These are phyloP conservation scores for Diachasmimorpha longicaudata DNA, from an alignment of 1,140 invertebrate species.

Conservation along the genomic window DNA sequence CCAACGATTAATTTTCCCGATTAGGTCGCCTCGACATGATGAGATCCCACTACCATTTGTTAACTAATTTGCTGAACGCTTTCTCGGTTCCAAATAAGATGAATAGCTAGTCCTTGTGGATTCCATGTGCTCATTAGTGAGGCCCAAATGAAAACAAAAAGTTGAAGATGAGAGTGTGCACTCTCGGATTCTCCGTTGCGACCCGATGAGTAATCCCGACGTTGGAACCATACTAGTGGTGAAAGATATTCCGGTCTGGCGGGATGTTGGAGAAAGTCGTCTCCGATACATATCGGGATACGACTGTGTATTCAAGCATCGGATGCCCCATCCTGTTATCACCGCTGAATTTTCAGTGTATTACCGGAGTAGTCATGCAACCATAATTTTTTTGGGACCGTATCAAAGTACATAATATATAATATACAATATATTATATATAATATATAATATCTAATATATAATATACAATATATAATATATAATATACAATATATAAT, in stretches of 20 bases:
- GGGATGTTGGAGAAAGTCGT: conserved; percentile 41
- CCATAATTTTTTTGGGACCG: too few species aligned
- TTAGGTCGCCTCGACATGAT: background rate
- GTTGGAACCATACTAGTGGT: conserved; percentile 17
- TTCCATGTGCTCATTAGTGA: too few species aligned
- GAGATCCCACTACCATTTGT: background rate
- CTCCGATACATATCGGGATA: background rate
- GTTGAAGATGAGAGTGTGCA: background rate
- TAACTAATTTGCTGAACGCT: too few species aligned
- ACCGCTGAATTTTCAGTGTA: background rate
- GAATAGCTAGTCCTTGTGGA: too few species aligned
- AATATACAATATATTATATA: too few species aligned
- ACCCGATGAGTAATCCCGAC: conserved; percentile 9
- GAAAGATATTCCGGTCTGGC: conserved; percentile 41
- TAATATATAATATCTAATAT: too few species aligned
- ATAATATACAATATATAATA: too few species aligned
- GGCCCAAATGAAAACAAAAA: too few species aligned
- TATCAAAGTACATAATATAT: too few species aligned
- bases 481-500: too few species aligned
- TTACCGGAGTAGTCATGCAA: too few species aligned
- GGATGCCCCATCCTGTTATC: background rate
- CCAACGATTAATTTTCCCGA: background rate
- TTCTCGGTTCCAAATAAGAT: too few species aligned
- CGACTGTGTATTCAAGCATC: background rate
- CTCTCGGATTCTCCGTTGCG: background rate